Evolutionary conservation across 2,797 vertebrate genomes (phyloP), one percentile per base, ranked within the genome.

Genomic region (Anabacerthia variegaticeps): DNA sequence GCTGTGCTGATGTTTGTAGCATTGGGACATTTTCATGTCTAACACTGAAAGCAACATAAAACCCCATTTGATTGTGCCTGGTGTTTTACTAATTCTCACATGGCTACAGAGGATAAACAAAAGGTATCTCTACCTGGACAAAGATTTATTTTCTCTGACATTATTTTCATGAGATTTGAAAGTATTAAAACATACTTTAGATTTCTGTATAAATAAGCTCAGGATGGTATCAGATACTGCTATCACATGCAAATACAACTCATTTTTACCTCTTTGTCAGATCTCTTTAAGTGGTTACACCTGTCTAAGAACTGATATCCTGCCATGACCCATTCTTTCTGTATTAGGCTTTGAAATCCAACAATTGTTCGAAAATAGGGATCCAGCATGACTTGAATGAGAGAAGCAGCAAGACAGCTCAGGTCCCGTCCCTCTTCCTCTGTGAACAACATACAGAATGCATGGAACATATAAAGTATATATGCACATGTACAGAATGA

Each of bases 281-380:
- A 99, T 96, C 98, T 99, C 96, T 99, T 99, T 63, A 99, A 98
- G 97, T 99, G 99, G 98, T 99, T 99, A 97, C 99, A 99, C 96
- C 99, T 98, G 87, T 99, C 99, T 66, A 99, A 97, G 95, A 99
- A 99, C 54, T 98, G 99, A 92, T 99, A 99, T 63, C 99, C 99
- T 26, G 99, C 98, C 99, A 99, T 99, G 97, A 99, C 99, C 99
- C 99, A 99, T 94, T 99, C 99, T 97, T 99, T 99, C 98, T 99
- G 99, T 89, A 99, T 98, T 92, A 99, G 98, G 96, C 98, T 98
- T 97, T 99, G 99, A 97, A 99, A 99, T 67, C 99, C 99, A 55
- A 93, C 77, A 43, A 99, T 98, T 91, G 98, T 99, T 92, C 99
- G 98, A 92, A 98, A 99, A 86, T 99, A 98, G 62, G 99, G 99